Conservation (phyloP, 2,888 invertebrate genomes). For the Nomada hirtipes region DNA sequence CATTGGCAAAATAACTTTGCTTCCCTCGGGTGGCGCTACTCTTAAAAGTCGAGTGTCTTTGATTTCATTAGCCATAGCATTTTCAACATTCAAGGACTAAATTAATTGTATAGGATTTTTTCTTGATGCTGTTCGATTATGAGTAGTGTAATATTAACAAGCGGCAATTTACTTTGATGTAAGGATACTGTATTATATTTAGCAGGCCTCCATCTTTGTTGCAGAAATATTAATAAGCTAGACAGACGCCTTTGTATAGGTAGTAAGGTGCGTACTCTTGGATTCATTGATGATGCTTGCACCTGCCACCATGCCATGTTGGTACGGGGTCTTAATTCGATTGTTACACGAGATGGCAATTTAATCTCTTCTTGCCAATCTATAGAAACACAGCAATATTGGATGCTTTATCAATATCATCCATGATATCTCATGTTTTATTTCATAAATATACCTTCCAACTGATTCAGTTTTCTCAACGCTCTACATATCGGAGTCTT, state of each 20-base stretch:
- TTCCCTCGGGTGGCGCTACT: constrained; percentile 86
- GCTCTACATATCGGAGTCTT: constrained; percentile 97
- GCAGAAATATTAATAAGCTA: constrained; percentile 90
- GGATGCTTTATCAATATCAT: background rate
- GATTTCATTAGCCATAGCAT: constrained; percentile 66
- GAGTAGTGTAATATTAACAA: background rate
- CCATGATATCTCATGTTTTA: background rate
- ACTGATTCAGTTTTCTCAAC: constrained; percentile 93
- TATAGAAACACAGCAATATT: constrained; percentile 75
- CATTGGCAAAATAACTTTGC: constrained; percentile 89
- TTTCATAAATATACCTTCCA: constrained; percentile 89
- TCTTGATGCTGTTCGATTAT: background rate
- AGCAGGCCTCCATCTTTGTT: constrained; percentile 90
- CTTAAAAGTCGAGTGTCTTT: constrained; percentile 77
- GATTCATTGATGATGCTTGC: constrained; percentile 95
- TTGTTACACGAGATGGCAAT: constrained; percentile 91
- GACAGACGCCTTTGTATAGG: constrained; percentile 91
- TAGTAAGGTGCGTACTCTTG: constrained; percentile 90
- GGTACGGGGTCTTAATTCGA: constrained; percentile 91
- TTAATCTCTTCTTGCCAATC: constrained; percentile 91
- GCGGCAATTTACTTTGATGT: constrained; percentile 20
- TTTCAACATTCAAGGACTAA: constrained; percentile 73
- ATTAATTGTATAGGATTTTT: constrained; percentile 47
- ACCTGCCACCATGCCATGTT: constrained; percentile 93
- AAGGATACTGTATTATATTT: constrained; percentile 87